phyloP scores from a whole-genome alignment of 2,113 vertebrate species.

The Crypturellus undulatus region DNA sequence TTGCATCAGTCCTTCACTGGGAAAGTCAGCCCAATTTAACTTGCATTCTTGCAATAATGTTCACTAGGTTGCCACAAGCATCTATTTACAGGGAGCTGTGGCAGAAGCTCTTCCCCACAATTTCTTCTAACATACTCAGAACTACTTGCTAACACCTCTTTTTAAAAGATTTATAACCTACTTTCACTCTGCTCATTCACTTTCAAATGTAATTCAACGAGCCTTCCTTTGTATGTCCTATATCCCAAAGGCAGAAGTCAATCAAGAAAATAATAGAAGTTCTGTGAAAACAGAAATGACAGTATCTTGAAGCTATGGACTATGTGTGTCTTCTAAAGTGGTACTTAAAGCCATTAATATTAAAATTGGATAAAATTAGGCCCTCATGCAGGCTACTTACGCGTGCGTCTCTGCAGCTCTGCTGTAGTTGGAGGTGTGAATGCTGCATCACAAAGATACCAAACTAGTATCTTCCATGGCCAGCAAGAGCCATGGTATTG shows the following conservation, averaged over 20 bases:
- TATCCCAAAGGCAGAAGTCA: background rate
- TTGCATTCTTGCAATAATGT: background rate
- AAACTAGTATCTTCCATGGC: background rate
- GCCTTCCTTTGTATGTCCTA: background rate
- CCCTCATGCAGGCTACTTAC: background rate
- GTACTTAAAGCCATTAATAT: background rate
- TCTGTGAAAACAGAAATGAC: background rate
- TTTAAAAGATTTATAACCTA: background rate
- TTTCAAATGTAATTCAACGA: background rate
- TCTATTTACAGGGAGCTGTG: background rate
- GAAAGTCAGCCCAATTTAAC: background rate
- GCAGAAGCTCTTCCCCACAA: background rate
- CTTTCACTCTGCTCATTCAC: background rate
- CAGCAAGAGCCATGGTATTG: background rate
- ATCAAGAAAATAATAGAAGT: background rate
- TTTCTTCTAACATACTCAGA: background rate
- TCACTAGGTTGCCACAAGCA: background rate
- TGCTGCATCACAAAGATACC: background rate
- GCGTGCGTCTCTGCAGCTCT: background rate
- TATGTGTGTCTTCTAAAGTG: background rate
- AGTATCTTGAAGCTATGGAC: background rate
- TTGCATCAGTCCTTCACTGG: background rate
- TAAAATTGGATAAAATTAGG: background rate
- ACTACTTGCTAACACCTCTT: background rate
- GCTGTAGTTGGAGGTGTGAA: background rate